These are phyloP conservation scores for Sterna hirundo DNA, from an alignment of 2,113 vertebrate genomes.

Conservation along the genomic window DNA sequence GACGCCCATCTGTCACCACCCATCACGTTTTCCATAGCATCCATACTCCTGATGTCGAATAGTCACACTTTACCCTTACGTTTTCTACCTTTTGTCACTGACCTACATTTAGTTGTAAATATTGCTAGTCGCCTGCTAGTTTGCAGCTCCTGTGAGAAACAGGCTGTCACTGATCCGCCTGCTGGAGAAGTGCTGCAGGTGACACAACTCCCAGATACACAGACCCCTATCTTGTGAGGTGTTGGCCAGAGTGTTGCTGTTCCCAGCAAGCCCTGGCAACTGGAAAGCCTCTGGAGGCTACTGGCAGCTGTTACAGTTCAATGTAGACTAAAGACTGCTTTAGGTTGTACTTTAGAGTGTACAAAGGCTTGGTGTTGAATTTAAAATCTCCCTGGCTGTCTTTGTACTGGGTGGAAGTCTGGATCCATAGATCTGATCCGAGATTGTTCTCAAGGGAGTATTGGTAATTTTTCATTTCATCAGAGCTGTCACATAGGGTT, in stretches of 20 bases:
- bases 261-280: background rate
- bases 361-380: background rate
- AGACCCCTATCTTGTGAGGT: rapidly evolving
- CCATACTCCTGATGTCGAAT: background rate
- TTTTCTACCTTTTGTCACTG: background rate
- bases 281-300: background rate
- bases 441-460: background rate
- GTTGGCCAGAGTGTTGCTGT: background rate
- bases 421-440: background rate
- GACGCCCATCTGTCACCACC: background rate
- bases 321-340: background rate
- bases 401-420: background rate
- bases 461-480: background rate
- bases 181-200: background rate
- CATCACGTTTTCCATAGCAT: background rate
- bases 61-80: background rate
- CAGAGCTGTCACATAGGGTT: background rate
- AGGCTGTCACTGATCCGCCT: background rate
- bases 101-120: background rate
- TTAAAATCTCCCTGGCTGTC: background rate
- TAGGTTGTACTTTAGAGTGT: background rate
- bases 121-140: background rate
- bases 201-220: background rate
- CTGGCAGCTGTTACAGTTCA: background rate
- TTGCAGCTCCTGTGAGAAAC: background rate